Conservation (phyloP, 2,113 vertebrate genomes). For the Cromileptes altivelis region DNA sequence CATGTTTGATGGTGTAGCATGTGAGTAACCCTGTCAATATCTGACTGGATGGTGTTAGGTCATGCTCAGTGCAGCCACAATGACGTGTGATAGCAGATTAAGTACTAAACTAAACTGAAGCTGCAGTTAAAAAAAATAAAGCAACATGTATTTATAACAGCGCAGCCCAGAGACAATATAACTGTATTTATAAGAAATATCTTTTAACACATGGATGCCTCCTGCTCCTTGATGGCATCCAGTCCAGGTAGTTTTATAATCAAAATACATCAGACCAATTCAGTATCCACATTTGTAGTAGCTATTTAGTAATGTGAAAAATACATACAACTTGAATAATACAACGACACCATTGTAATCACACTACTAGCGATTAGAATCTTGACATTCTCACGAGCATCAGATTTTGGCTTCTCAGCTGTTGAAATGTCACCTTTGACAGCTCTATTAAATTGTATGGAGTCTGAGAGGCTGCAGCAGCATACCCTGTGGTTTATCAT, state of each 20-base stretch:
- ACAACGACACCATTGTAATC: neutral
- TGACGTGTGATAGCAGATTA: neutral
- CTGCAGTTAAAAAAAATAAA: neutral
- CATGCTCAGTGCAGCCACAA: neutral
- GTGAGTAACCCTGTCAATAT: neutral
- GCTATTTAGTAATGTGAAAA: neutral
- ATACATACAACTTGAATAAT: neutral
- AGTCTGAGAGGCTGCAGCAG: slow-evolving; percentile 6
- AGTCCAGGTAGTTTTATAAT: neutral
- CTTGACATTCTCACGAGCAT: neutral
- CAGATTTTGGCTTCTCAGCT: too few relatives aligned
- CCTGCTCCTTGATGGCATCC: neutral
- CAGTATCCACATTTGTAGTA: neutral
- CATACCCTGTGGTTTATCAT: slow-evolving; percentile 13
- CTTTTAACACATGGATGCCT: neutral
- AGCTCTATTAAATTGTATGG: slow-evolving; percentile 38
- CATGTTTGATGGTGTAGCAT: slow-evolving; percentile 1
- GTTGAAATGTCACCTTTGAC: slow-evolving; percentile 50
- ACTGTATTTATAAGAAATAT: neutral
- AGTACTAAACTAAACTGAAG: neutral
- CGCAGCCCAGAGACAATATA: neutral
- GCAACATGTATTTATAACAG: neutral
- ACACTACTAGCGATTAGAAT: neutral
- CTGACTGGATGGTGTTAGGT: neutral
- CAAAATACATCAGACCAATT: neutral